A percentile compares a stretch with the other conserved stretches of the same genome.
These are phyloP conservation scores for Pyrrhia umbra DNA, from an alignment of 2,888 invertebrate species.

Conservation along the genomic window DNA sequence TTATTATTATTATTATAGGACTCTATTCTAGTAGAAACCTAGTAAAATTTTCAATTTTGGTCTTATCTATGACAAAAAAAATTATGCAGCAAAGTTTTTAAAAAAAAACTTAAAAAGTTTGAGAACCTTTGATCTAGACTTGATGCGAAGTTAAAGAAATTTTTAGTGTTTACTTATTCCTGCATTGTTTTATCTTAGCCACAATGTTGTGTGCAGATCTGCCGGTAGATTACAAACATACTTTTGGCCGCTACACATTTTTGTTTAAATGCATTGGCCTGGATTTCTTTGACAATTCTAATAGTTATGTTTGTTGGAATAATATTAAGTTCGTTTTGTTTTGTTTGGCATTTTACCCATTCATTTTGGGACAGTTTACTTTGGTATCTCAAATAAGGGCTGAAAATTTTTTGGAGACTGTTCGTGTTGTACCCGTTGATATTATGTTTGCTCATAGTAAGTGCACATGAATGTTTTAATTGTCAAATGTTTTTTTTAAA, in stretches of 20 bases:
- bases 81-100: too few relatives aligned
- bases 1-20: too few relatives aligned
- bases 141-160: neutral
- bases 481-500: too few relatives aligned
- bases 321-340: slow-evolving; percentile 46
- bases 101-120: too few relatives aligned
- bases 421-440: slow-evolving; percentile 49
- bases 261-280: slow-evolving; percentile 56
- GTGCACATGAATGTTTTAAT: neutral
- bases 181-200: neutral
- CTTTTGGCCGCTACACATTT: slow-evolving; percentile 38
- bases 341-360: slow-evolving; percentile 47
- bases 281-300: slow-evolving; percentile 49
- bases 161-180: neutral
- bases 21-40: too few relatives aligned
- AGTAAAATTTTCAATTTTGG: too few relatives aligned
- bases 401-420: slow-evolving; percentile 57
- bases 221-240: slow-evolving; percentile 51
- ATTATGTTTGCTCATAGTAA: slow-evolving; percentile 58
- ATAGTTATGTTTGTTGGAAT: slow-evolving; percentile 15
- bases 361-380: slow-evolving; percentile 34
- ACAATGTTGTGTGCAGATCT: slow-evolving; percentile 43
- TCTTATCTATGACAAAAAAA: too few relatives aligned
- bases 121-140: neutral
- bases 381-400: slow-evolving; percentile 44